These are phyloP conservation scores for Montipora capricornis DNA, from an alignment of 64 coral and sea anemone species.

Conservation along the genomic window DNA sequence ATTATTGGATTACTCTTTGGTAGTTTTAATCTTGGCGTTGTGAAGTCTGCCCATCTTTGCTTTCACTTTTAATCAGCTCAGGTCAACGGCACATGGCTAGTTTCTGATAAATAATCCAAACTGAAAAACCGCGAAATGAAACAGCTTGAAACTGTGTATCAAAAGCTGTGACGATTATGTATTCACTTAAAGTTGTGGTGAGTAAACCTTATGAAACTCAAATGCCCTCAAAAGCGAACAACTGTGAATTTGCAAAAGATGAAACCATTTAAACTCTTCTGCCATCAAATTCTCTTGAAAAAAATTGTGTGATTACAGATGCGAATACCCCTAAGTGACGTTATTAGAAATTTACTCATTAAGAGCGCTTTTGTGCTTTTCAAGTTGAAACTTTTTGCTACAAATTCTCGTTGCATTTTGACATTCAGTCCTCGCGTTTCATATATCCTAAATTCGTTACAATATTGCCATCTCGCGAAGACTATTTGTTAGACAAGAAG, in stretches of 20 bases:
- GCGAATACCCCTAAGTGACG: neutral
- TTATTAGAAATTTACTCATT: conserved; percentile 51
- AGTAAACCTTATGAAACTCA: neutral
- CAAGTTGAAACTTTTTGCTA: conserved; percentile 64
- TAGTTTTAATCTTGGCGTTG: conserved; percentile 28
- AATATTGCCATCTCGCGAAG: neutral
- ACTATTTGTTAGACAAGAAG: neutral
- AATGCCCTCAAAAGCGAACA: neutral
- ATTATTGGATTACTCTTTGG: conserved; percentile 57
- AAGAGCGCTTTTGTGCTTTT: conserved; percentile 54
- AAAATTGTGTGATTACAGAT: neutral
- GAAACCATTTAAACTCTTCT: neutral
- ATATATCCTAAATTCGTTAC: neutral
- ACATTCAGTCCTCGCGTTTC: neutral
- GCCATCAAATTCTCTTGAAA: neutral
- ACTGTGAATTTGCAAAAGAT: neutral
- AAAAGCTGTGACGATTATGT: conserved; percentile 29
- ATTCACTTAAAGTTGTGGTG: conserved; percentile 39
- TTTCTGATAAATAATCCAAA: conserved; percentile 41
- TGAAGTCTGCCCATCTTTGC: conserved; percentile 34
- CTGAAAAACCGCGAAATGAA: conserved; percentile 22
- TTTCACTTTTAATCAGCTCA: conserved; percentile 49
- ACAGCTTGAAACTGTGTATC: conserved; percentile 55
- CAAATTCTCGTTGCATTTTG: neutral
- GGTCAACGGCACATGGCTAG: conserved; percentile 8